Conservation (phyloP, 2,888 invertebrate species). For the Metallyticus violacea region DNA sequence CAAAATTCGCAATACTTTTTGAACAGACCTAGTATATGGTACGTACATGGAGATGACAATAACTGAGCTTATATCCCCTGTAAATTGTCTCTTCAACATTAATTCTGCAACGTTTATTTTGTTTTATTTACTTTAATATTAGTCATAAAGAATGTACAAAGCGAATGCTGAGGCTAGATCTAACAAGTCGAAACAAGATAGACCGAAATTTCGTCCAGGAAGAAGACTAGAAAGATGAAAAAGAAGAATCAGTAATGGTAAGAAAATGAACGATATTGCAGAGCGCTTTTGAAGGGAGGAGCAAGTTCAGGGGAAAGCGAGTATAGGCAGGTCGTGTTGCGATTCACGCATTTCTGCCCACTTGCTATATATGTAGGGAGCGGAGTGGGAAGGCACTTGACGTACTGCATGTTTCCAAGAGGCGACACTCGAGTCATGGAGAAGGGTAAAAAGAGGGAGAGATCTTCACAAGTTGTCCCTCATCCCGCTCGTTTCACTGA, state of each 20-base stretch:
- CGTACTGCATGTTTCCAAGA: not conserved
- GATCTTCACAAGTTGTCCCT: not conserved
- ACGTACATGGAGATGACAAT: too few species aligned
- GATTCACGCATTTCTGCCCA: not conserved
- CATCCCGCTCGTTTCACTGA: not conserved
- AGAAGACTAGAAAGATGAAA: not conserved
- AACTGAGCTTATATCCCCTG: too few species aligned
- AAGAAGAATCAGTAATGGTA: not conserved
- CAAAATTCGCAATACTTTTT: too few species aligned
- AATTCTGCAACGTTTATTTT: too few species aligned
- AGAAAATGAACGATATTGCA: not conserved
- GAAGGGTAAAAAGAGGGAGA: not conserved
- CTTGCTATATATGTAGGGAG: not conserved
- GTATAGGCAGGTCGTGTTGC: not conserved
- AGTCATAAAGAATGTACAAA: too few species aligned
- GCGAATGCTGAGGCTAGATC: not conserved
- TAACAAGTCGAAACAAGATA: not conserved
- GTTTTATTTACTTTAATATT: too few species aligned
- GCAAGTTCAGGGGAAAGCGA: not conserved
- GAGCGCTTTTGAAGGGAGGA: too few species aligned
- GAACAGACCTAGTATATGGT: too few species aligned
- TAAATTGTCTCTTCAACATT: too few species aligned
- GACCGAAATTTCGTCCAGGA: not conserved
- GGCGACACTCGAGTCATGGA: not conserved
- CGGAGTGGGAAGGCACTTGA: not conserved